Conservation (phyloP, 2,797 vertebrate species). For the Haliaeetus vocifer region DNA sequence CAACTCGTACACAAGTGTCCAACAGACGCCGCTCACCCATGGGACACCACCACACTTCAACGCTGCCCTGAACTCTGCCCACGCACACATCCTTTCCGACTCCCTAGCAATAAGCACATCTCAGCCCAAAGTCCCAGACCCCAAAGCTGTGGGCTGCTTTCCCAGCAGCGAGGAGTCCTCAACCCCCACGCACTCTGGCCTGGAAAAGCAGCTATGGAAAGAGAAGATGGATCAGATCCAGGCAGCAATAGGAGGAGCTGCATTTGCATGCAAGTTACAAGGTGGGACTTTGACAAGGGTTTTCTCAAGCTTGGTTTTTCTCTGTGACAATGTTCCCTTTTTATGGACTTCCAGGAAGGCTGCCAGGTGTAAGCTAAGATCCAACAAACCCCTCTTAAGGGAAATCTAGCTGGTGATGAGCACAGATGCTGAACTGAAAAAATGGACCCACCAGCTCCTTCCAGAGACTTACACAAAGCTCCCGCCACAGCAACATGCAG, state of each 20-base stretch:
- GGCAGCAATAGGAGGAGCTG: neutral
- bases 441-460: neutral
- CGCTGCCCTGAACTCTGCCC: neutral
- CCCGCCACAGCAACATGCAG: neutral
- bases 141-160: neutral
- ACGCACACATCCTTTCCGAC: rapidly evolving
- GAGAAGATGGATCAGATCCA: neutral
- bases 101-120: neutral
- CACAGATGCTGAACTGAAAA: neutral
- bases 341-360: neutral
- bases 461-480: neutral
- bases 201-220: neutral
- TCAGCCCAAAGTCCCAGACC: neutral
- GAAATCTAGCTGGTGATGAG: neutral
- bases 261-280: neutral
- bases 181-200: rapidly evolving
- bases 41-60: neutral
- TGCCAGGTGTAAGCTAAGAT: neutral
- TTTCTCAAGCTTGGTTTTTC: neutral
- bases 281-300: neutral
- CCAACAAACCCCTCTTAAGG: neutral
- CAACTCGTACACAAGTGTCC: rapidly evolving
- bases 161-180: neutral
- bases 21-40: rapidly evolving
- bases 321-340: neutral